Base-by-base conservation (phyloP, 2,888 invertebrate genomes). In the Antitype chi region DNA sequence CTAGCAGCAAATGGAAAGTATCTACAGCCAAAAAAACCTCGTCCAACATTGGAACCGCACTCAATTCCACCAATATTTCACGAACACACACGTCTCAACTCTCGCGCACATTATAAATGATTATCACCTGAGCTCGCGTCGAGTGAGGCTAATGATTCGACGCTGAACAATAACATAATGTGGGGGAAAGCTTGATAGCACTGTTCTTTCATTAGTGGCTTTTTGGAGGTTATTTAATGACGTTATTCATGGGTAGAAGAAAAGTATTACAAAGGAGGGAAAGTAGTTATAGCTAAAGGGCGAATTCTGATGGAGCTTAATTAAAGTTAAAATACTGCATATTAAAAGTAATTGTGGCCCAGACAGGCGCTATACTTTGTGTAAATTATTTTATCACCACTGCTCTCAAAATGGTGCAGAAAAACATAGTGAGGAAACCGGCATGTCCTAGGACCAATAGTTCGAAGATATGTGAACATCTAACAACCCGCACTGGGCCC, bases 21-120 rank as follows among this genome's bases (percentile, higher is more conserved):
- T 20, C 7, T 52, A 52, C 11, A 17, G 7, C 9, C 23, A 20
- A 6, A 38, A 53, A 53, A 32, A 6, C 23, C 0, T 32, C 60
- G 32, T 60, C 20, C 2, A 23, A 32, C 57, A 84, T 53, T 79
- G 88, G 59, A 85, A 85, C 82, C 82, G 6, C 25, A 53, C 80
- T 25, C 28, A 38, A 74, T 47, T 23, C 79, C 78, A 80, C 77
- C 87, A 89, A 92, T 93, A 92, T 93, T 91, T 92, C 89, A 91
- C 90, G 74, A 67, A 64, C 74, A 70, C 69, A 74, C 77, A 78
- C 80, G 81, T 81, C 82, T 81, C 81, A 80, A 78, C 85, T 85
- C 90, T 87, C 66, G 87, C 86, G 89, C 87, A 68, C 68, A 87
- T 94, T 91, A 94, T 93, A 94, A 93, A 94, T 95, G 93, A 94